Evolutionary conservation across 2,888 invertebrate species (phyloP), one percentile per base, ranked within the genome.

Genomic region (Cyclophora albipunctata): DNA sequence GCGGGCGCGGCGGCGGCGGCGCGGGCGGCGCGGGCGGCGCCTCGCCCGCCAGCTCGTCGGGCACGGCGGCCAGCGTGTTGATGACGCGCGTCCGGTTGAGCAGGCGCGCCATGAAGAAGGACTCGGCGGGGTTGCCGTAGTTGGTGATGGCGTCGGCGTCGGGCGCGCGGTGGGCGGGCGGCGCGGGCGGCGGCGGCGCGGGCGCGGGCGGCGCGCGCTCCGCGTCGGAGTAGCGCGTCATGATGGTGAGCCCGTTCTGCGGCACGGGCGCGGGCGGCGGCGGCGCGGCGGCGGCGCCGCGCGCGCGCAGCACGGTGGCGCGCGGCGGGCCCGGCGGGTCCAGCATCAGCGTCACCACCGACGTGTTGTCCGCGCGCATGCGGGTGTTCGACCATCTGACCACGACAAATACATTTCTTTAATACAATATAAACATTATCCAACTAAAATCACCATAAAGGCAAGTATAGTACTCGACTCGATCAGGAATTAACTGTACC

Each of bases 351-450:
- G 96, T 89, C 33, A 99, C 95, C 45, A 97, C 98, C 7, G 97
- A 97, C 0, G 98, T 97, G 78, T 99, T 99, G 81, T 99, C 99
- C 0, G 99, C 98, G 42, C 98, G 91, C 91, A 98, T 93, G 71
- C 94, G 91, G 4, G 95, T 94, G 46, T 90, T 91, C 33, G 93
- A 92, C 98, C 98, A 99, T 50, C 92, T 91, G 64, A 37, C 37
- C 37, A 45, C 33, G 4, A 48, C 34, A 20, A 20, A 20, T 20
- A 20, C 44, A 42, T 2, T 42, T 42, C 33, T 34, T 46, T 41
- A 43, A 34, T 34, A 45, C 45, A 49, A 50, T 44, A 44, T n/a
- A 43, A 49, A 40, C 20, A 20, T 20, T 20, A 20, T 20, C 20
- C 20, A 20, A 20, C 20, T 20, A 20, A 20, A 1, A 20, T 20